Conservation (phyloP, 2,797 vertebrate species). For the Mus minutoides region DNA sequence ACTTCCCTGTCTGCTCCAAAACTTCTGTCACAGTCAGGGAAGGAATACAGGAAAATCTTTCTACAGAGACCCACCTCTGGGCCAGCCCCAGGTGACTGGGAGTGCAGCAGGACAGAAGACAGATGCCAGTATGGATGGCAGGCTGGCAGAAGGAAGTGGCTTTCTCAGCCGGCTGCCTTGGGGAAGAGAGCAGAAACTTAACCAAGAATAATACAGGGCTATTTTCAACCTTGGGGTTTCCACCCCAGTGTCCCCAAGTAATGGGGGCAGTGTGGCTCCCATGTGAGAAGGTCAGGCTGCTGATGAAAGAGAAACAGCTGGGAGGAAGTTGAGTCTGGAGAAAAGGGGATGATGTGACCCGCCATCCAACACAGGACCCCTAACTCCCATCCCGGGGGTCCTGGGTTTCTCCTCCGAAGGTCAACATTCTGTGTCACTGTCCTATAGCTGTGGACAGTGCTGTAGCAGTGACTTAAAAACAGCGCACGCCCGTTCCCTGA, state of each 20-base stretch:
- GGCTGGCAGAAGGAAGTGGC: conserved; percentile 75
- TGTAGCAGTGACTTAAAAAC: background rate
- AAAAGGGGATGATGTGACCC: accelerated
- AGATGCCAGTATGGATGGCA: background rate
- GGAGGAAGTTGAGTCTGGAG: background rate
- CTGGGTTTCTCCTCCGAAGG: background rate
- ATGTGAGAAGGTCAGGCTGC: background rate
- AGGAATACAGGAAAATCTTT: background rate
- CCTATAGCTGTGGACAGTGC: background rate
- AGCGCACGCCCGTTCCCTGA: background rate
- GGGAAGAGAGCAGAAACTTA: conserved; percentile 66
- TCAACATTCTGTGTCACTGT: background rate
- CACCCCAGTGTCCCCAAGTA: conserved; percentile 21
- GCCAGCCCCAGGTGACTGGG: accelerated
- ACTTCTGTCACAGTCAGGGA: background rate
- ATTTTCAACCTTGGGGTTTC: conserved; percentile 78
- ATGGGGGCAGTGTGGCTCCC: background rate
- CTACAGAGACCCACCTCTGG: background rate
- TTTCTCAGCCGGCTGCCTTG: conserved; percentile 26
- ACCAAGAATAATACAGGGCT: conserved; percentile 50
- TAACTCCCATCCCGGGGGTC: background rate
- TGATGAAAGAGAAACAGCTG: background rate
- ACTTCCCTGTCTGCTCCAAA: too few relatives aligned
- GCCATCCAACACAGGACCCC: accelerated
- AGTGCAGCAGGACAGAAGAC: accelerated